phyloP scores from a whole-genome alignment of 2,888 invertebrate genomes.

The Pyrocoelia pectoralis region DNA sequence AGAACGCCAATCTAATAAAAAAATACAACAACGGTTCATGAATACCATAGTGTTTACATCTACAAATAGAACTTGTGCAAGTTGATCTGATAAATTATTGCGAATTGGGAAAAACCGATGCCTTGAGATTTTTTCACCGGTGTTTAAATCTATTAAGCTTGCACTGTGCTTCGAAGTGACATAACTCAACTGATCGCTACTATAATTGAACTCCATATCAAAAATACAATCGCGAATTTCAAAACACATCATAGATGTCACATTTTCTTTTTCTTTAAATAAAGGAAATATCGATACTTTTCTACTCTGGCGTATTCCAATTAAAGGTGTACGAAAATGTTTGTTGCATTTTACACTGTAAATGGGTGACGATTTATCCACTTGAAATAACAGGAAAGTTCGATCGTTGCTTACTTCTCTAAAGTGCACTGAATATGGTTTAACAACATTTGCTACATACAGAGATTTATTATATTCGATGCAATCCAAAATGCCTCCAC shows the following conservation, averaged over 20 bases:
- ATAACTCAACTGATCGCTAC: not conserved
- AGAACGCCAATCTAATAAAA: conserved; percentile 21
- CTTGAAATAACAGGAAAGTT: no score
- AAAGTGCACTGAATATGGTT: conserved; percentile 4
- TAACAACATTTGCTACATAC: conserved; percentile 2
- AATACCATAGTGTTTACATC: conserved; percentile 17
- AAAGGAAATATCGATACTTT: conserved; percentile 14
- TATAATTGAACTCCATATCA: conserved; percentile 10
- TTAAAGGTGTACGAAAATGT: not conserved
- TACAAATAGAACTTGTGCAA: conserved; percentile 16
- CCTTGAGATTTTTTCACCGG: not conserved
- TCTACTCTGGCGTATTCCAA: conserved; percentile 15
- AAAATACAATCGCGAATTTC: not conserved
- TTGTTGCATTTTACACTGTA: conserved; percentile 15
- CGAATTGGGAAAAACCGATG: conserved; percentile 6
- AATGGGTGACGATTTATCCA: not conserved
- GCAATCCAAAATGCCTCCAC: conserved; percentile 23
- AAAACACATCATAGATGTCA: conserved; percentile 4
- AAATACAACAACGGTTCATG: conserved; percentile 21
- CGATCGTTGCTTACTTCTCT: not conserved
- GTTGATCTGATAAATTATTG: not conserved
- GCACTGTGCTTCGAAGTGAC: conserved; percentile 15
- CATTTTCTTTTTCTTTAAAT: not conserved
- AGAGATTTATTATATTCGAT: conserved; percentile 7
- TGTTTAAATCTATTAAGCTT: conserved; percentile 12